phyloP scores from a whole-genome alignment of 2,888 invertebrate species.

The Dicycla oo region DNA sequence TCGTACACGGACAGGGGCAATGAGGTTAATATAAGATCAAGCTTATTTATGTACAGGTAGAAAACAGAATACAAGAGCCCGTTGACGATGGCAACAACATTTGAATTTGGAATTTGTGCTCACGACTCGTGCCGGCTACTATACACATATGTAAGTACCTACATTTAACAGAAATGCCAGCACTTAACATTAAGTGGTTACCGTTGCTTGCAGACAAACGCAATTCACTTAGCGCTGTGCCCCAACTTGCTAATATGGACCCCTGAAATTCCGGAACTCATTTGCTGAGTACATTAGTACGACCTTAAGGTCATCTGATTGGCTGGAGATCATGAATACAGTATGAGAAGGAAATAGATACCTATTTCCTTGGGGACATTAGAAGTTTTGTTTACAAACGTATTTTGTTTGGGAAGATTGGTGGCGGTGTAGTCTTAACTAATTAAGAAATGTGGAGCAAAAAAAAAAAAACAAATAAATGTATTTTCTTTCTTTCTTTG shows the following conservation, averaged over 20 bases:
- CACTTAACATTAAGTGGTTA: conserved; percentile 63
- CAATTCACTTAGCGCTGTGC: conserved; percentile 64
- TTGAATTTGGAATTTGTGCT: too few relatives aligned
- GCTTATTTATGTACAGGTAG: too few relatives aligned
- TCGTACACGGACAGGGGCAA: too few relatives aligned
- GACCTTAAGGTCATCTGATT: conserved; percentile 38
- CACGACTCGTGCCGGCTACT: too few relatives aligned
- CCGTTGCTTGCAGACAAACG: conserved; percentile 61
- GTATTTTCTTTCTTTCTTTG: too few relatives aligned
- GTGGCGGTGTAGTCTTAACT: not conserved
- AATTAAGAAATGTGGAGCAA: not conserved
- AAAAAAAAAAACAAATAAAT: too few relatives aligned
- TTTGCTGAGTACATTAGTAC: conserved; percentile 52
- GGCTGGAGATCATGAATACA: conserved; percentile 34
- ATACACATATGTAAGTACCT: conserved; percentile 9
- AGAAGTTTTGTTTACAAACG: not conserved
- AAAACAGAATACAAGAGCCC: too few relatives aligned
- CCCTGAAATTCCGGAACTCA: conserved; percentile 43
- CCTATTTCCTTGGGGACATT: not conserved
- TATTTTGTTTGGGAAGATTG: not conserved
- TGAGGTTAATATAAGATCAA: too few relatives aligned
- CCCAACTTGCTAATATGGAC: conserved; percentile 51
- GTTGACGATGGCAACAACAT: too few relatives aligned
- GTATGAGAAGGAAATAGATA: conserved; percentile 12
- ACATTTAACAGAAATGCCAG: conserved; percentile 56